A percentile compares a stretch with the other conserved stretches of the same genome.
Conservation (phyloP, 2,888 invertebrate species). For the Carpatolechia fugitivella region DNA sequence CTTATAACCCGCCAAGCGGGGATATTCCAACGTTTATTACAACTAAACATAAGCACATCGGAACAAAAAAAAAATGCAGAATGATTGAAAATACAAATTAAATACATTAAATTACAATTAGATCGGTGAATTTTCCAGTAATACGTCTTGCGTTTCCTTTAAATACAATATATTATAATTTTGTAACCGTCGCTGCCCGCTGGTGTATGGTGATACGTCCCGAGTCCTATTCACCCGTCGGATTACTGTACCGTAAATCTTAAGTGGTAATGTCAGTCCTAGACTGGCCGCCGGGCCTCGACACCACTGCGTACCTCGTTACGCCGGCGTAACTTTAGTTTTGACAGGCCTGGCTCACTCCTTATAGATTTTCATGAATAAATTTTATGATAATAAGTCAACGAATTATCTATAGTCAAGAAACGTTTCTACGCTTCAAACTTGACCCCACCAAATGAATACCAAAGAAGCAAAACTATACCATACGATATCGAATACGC, state of each 20-base stretch:
- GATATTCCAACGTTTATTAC: conserved; percentile 52
- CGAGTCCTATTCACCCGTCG: conserved; percentile 39
- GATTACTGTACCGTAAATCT: conserved; percentile 41
- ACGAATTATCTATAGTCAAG: too few relatives aligned
- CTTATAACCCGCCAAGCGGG: conserved; percentile 47
- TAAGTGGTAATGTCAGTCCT: conserved; percentile 50
- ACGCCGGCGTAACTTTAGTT: conserved; percentile 6
- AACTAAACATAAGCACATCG: conserved; percentile 65
- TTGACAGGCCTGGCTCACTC: too few relatives aligned
- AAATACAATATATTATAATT: conserved; percentile 18
- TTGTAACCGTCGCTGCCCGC: conserved; percentile 17
- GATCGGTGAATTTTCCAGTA: conserved; percentile 39
- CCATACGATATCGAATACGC: too few relatives aligned
- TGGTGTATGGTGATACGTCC: conserved; percentile 25
- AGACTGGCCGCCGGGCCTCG: conserved; percentile 31
- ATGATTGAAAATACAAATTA: conserved; percentile 64
- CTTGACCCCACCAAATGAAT: too few relatives aligned
- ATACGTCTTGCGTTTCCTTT: conserved; percentile 8
- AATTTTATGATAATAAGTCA: too few relatives aligned
- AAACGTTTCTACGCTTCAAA: too few relatives aligned
- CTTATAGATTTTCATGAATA: too few relatives aligned
- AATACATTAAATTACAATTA: conserved; percentile 60
- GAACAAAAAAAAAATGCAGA: conserved; percentile 57
- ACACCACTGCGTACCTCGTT: not conserved
- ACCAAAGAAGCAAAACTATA: too few relatives aligned